These are phyloP conservation scores for Colistium nudipinnis DNA, from an alignment of 2,113 vertebrate species.

Conservation along the genomic window DNA sequence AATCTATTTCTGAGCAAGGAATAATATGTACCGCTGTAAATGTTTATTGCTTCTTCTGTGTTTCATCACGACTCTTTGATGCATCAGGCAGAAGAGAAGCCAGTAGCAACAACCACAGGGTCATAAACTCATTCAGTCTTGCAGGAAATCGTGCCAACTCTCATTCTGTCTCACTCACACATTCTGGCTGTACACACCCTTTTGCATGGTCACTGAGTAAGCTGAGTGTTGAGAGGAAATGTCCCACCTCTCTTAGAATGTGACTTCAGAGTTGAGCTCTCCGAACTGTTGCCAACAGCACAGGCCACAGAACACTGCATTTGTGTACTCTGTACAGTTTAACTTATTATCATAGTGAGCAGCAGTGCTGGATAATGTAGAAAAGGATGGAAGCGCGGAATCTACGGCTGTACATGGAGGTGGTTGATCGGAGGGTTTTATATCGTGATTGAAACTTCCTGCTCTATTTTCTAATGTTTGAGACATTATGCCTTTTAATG, in stretches of 20 bases:
- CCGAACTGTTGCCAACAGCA: background rate
- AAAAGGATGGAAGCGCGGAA: too few species aligned
- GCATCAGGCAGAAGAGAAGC: background rate
- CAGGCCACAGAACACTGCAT: background rate
- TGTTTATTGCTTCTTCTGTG: background rate
- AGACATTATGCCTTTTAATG: too few species aligned
- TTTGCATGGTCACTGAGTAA: background rate
- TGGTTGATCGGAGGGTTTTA: too few species aligned
- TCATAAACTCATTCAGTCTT: constrained; percentile 1
- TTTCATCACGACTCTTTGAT: background rate
- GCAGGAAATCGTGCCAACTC: background rate
- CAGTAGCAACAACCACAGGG: background rate
- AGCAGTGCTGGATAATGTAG: too few species aligned
- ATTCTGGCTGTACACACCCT: background rate
- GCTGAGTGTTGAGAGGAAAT: constrained; percentile 35
- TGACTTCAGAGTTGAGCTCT: constrained; percentile 38
- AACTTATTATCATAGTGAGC: too few species aligned
- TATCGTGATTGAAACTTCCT: too few species aligned
- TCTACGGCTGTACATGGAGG: too few species aligned
- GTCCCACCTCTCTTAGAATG: constrained; percentile 43
- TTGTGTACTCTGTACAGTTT: background rate
- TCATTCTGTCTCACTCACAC: background rate
- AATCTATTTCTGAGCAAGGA: background rate
- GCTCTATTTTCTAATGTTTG: too few species aligned
- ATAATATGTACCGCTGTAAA: background rate